phyloP scores from a whole-genome alignment of 2,888 invertebrate genomes.

The Drosophila hamatofila region DNA sequence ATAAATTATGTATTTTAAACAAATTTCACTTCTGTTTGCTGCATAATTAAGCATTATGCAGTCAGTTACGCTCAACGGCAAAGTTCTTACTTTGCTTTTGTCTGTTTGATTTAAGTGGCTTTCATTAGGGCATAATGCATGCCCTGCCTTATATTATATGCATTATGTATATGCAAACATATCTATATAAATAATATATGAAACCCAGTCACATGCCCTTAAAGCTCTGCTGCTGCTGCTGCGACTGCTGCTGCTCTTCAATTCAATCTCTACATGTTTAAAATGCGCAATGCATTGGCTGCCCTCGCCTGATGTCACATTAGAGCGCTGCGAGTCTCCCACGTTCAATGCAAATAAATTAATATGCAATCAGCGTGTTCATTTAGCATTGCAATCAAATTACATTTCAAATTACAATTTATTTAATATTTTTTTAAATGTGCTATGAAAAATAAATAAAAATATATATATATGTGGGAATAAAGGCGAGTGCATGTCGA shows the following conservation, averaged over 20 bases:
- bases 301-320: slow-evolving; percentile 45
- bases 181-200: not conserved
- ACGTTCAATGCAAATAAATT: slow-evolving; percentile 51
- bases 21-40: no score
- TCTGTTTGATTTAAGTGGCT: slow-evolving; percentile 1
- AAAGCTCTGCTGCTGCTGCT: not conserved
- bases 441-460: slow-evolving; percentile 22
- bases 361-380: slow-evolving; percentile 66
- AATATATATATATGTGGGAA: not conserved
- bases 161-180: not conserved
- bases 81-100: not conserved
- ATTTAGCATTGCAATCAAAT: slow-evolving; percentile 46
- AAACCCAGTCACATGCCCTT: not conserved
- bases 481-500: not conserved
- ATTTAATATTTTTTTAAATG: slow-evolving; percentile 23
- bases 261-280: slow-evolving; percentile 28
- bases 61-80: not conserved
- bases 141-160: not conserved
- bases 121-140: not conserved
- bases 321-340: slow-evolving; percentile 27
- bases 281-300: slow-evolving; percentile 56
- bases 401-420: slow-evolving; percentile 46
- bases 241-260: not conserved
- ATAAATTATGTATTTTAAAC: no score
- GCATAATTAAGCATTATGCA: not conserved